Base-by-base conservation (phyloP, 2,113 vertebrate species). In the Himantopus leucocephalus region DNA sequence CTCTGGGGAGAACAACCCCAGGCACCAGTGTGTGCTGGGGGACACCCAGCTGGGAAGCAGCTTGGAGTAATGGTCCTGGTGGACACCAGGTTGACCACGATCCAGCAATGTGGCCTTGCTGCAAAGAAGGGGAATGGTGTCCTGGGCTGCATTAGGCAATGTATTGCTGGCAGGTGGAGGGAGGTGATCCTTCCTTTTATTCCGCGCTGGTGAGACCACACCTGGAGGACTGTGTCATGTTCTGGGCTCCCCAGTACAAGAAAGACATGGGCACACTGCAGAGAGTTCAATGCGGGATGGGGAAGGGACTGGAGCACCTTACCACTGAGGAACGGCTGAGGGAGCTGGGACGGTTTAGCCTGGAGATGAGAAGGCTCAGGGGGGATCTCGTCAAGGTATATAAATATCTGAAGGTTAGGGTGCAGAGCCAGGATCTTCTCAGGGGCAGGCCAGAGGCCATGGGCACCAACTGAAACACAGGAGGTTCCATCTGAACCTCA, bases 181-280 rank as follows among this genome's bases (percentile, higher is more conserved):
- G 63, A 56, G 48, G 6, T 12, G 26, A 34, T 22, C 18, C 39
- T 56, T 43, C 8, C n/a, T 34, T 29, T 29, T 5, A 1, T 1
- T 19, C 24, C 27, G 21, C 18, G 0, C 10, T 15, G 39, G 26
- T 14, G 52, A 37, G 56, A 18, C 12, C 56, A 5, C 6, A 3
- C 6, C 50, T 48, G 35, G 10, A 32, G 73, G 21, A 0, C 19
- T 11, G 10, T 14, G 59, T 39, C 22, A 2, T 39, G 43, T 10
- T 27, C 53, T 41, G 64, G n/a, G 18, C 10, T 4, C 3, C 14
- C 22, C 26, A 29, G 50, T 4, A 4, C 11, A 9, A 3, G 24
- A 3, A 15, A n/a, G 52, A 3, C 8, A 16, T 0, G 27, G 55
- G 5, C 13, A 15, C 3, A 3, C 27, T 6, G 29, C n/a, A n/a